Conservation (phyloP, 2,113 vertebrate species). For the Megalops atlanticus region DNA sequence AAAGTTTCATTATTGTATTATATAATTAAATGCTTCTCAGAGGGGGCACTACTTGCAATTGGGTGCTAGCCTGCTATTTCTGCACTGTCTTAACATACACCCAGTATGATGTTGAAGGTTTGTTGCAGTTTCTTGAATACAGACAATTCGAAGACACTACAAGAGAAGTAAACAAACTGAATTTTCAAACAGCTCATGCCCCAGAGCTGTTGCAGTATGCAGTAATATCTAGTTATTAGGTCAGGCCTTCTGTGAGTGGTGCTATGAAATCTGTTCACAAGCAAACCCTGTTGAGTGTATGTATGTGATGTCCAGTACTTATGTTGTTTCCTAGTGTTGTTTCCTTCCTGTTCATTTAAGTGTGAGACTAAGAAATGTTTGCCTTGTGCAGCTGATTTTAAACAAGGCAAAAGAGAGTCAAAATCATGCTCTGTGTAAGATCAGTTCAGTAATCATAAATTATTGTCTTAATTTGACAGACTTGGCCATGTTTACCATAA, state of each 20-base stretch:
- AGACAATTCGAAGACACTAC: conserved; percentile 29
- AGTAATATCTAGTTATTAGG: conserved; percentile 33
- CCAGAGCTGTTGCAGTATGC: conserved; percentile 23
- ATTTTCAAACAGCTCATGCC: conserved; percentile 31
- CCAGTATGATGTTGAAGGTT: conserved; percentile 5
- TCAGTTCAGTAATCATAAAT: not conserved
- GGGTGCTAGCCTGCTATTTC: too few species aligned
- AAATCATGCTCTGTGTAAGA: not conserved
- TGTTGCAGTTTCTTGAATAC: conserved; percentile 6
- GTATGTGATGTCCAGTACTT: conserved; percentile 8
- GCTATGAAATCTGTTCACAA: conserved; percentile 16
- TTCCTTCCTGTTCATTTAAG: not conserved
- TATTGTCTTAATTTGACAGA: not conserved
- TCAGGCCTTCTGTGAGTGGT: conserved; percentile 26
- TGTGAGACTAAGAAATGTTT: not conserved
- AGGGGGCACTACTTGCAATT: too few species aligned
- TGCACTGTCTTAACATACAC: not conserved
- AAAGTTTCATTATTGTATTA: too few species aligned
- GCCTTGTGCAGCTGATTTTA: not conserved
- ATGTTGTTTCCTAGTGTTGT: not conserved
- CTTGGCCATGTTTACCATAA: not conserved
- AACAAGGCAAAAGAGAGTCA: not conserved
- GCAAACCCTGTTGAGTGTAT: conserved; percentile 23
- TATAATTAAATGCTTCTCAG: too few species aligned
- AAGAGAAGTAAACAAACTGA: conserved; percentile 36